Evolutionary conservation across 2,113 vertebrate species (phyloP), one percentile per base, ranked within the genome.

Genomic region (Ammodytes dubius): DNA sequence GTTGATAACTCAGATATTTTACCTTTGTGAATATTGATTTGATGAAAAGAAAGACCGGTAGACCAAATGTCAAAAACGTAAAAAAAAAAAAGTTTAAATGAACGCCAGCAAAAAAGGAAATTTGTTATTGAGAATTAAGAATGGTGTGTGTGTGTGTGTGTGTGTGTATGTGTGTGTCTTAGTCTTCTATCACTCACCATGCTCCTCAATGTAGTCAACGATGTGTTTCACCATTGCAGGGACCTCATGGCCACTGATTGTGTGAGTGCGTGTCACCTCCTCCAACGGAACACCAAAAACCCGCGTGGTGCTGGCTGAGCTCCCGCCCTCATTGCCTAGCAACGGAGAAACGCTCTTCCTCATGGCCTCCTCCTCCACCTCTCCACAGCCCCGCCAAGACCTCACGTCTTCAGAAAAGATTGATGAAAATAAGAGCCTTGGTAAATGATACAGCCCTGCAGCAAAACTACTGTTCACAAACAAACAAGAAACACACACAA

Each of bases 341-440:
- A 97, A 97, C 96, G 96, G 96, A 95, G 97, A 97, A 95, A 96
- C 96, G 92, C 97, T 98, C 97, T 99, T 99, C 97, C 98, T 99
- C 98, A 99, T 99, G 97, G 97, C 97, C 98, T 96, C 95, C 88
- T 79, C 77, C 82, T 97, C 97, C 96, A 97, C 97, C 97, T 97
- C 97, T 97, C 95, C 96, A 97, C 97, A 96, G 95, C 96, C 96
- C 95, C 96, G 96, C 96, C 96, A 95, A 96, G 96, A 96, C 89
- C 96, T 96, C 96, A 96, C 96, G 95, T 96, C 94, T 95, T 81
- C 7, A 74, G 15, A 12, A 70, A 6, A 47, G 4, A 27, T 58
- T 46, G 14, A n/a, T 9, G 27, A 35, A 72, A 76, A 60, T 49
- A 56, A 59, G 2, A 40, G 35, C 39, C 3, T n/a, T 4, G 1